Evolutionary conservation across 35 echinoderm and acorn worm species (phyloP).

Genomic region (Heliocidaris tuberculata): DNA sequence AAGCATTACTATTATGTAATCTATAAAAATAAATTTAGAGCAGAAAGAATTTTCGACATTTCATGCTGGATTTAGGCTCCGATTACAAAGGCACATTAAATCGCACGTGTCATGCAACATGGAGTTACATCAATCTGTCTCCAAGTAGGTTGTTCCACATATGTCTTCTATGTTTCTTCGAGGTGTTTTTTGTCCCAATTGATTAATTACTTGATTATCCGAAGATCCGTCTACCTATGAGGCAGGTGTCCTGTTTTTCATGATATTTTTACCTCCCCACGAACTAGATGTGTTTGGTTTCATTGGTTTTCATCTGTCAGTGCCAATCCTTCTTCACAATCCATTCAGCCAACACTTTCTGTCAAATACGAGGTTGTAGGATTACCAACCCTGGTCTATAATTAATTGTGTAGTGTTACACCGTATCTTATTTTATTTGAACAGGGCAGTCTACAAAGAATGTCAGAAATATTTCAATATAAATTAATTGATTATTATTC

Average conservation of each 20-base stretch:
- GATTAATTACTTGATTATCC: not conserved
- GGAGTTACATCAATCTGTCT: not conserved
- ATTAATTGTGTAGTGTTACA: constrained; percentile 18
- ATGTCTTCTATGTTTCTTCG: not conserved
- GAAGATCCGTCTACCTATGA: not conserved
- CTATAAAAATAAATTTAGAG: too few relatives aligned
- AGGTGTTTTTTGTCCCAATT: not conserved
- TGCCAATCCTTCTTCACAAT: not conserved
- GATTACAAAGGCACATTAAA: too few relatives aligned
- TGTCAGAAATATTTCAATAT: too few relatives aligned
- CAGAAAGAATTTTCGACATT: too few relatives aligned
- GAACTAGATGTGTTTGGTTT: not conserved
- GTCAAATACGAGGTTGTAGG: not conserved
- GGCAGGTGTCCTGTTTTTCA: not conserved
- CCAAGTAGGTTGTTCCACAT: not conserved
- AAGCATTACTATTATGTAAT: too few relatives aligned
- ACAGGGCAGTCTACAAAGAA: not conserved
- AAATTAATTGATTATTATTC: too few relatives aligned
- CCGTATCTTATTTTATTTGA: not conserved
- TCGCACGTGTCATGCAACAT: not conserved
- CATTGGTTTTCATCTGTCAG: not conserved
- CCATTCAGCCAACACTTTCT: not conserved
- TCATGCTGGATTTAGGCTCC: too few relatives aligned
- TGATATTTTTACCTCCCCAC: not conserved
- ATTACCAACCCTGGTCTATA: not conserved